Conservation (phyloP, 2,888 invertebrate genomes). For the Pseudococcus viburni region DNA sequence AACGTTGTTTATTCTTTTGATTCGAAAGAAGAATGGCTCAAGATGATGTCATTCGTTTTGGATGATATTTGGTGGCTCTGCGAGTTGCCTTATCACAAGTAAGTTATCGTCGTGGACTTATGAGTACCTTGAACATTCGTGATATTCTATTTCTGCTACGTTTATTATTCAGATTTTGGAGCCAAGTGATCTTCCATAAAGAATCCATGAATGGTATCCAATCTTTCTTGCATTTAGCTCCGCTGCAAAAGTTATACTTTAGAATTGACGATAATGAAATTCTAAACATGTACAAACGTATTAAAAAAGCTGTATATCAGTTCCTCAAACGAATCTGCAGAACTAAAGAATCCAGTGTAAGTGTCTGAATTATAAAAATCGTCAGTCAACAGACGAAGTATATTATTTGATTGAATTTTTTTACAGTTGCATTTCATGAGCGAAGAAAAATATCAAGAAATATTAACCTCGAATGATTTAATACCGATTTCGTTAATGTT, state of each 20-base stretch:
- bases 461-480: conserved; percentile 28
- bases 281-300: conserved; percentile 33
- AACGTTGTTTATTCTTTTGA: not conserved
- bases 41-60: conserved; percentile 13
- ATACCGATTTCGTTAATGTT: conserved; percentile 37
- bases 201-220: conserved; percentile 45
- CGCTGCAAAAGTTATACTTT: conserved; percentile 45
- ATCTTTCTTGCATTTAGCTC: conserved; percentile 59
- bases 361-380: not conserved
- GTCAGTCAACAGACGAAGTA: no score
- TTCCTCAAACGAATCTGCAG: conserved; percentile 47
- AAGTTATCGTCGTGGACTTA: not conserved
- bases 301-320: conserved; percentile 60
- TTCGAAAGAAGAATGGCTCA: conserved; percentile 46
- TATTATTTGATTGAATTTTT: not conserved
- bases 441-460: conserved; percentile 34
- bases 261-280: conserved; percentile 51
- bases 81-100: conserved; percentile 59
- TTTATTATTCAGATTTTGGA: conserved; percentile 57
- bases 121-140: no score
- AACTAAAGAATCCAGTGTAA: conserved; percentile 56
- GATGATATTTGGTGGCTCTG: conserved; percentile 63
- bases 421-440: conserved; percentile 56
- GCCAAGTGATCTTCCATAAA: conserved; percentile 51
- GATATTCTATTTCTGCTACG: no score